Base-by-base conservation (phyloP, 2,113 vertebrate species). In the Motacilla tschutschensis region DNA sequence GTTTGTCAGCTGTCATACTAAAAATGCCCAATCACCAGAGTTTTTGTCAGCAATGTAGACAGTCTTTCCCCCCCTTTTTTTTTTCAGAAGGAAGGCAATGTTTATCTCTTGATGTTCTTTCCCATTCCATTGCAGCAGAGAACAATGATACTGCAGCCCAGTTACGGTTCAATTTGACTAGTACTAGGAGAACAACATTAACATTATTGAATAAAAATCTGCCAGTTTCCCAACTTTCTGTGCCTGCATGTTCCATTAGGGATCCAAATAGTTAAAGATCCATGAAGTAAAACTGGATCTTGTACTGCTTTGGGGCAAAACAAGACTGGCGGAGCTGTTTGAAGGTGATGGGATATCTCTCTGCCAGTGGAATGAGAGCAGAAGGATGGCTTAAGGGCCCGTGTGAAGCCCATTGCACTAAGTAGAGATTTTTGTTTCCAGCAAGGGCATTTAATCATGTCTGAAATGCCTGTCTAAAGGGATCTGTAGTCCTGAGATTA, bases 391-490 rank as follows among this genome's bases (percentile, higher is more conserved):
- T 91, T 36, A 12, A 5, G 82, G 91, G 59, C 43, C 82, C 91
- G 84, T 87, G 70, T 79, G 76, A 89, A 94, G 87, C 51, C 48
- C 76, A 74, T 83, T 85, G 84, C 67, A 66, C 63, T 83, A 85
- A 77, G 64, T 10, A 87, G 85, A 74, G 79, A 71, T 71, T 90
- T 95, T 95, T 59, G 53, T 94, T 90, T 90, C 72, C 57, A 92
- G 76, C 57, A 88, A 88, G 84, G 79, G 28, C 78, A 79, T 93
- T 93, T 91, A 91, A 90, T 91, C 90, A 88, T 55, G 57, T 89
- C 88, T 86, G 90, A 92, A 94, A 86, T 89, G 78, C 57, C 63
- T 94, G 84, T 91, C 93, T 84, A 82, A 91, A 91, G 51, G 53
- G 79, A 89, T 90, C 71, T 88, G 86, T 87, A 79, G 71, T 67